Evolutionary conservation across 2,797 vertebrate species (phyloP).

Genomic region (Enoplosus armatus): DNA sequence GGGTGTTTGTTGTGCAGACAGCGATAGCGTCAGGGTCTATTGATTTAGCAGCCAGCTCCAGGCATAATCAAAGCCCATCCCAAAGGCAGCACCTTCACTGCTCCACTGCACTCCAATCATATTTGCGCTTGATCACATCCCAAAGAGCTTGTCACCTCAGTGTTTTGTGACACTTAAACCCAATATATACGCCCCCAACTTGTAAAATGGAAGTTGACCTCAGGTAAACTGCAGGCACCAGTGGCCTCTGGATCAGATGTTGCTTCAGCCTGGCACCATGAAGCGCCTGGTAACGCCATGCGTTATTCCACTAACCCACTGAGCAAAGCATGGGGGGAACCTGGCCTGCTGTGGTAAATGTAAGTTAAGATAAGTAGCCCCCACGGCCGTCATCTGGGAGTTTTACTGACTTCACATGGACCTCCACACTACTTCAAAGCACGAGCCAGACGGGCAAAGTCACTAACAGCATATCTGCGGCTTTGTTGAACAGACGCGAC

Average conservation of each 20-base stretch:
- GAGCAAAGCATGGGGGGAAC: conserved; percentile 33
- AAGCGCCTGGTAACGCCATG: conserved; percentile 29
- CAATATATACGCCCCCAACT: conserved; percentile 67
- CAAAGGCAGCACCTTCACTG: conserved; percentile 70
- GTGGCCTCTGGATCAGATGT: conserved; percentile 48
- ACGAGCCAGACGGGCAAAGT: background rate
- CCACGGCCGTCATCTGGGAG: background rate
- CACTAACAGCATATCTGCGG: background rate
- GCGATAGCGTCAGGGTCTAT: conserved; percentile 73
- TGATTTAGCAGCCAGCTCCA: conserved; percentile 79
- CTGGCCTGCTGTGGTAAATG: conserved; percentile 25
- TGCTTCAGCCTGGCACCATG: conserved; percentile 19
- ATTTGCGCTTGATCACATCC: conserved; percentile 81
- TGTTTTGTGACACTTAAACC: conserved; percentile 79
- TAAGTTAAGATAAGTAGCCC: conserved; percentile 17
- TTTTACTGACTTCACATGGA: conserved; percentile 11
- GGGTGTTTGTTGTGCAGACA: conserved; percentile 70
- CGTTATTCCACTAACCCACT: conserved; percentile 38
- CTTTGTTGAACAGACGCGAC: background rate
- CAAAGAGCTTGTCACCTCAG: conserved; percentile 78
- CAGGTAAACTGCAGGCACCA: conserved; percentile 69
- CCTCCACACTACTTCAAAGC: background rate
- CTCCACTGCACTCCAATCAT: conserved; percentile 81
- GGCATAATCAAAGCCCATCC: conserved; percentile 79
- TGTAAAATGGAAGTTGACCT: conserved; percentile 78